Conservation (phyloP, 2,888 invertebrate species). For the Alcis repandata region DNA sequence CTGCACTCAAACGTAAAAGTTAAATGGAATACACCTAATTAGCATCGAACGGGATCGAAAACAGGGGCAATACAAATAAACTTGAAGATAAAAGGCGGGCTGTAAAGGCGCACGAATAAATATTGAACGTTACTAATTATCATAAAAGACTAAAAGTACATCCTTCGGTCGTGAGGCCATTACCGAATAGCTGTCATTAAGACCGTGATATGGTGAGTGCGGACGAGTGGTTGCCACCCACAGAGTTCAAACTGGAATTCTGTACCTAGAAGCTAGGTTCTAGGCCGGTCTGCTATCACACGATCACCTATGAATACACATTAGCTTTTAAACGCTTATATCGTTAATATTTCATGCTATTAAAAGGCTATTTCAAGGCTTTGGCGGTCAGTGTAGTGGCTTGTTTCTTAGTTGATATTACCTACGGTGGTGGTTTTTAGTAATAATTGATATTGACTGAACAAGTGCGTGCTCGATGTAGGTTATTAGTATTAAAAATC, state of each 20-base stretch:
- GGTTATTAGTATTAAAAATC: background rate
- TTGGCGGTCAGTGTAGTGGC: conserved; percentile 40
- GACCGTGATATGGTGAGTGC: conserved; percentile 65
- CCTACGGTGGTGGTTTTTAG: conserved; percentile 12
- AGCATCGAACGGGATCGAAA: conserved; percentile 66
- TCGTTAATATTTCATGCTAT: conserved; percentile 60
- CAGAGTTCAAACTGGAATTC: conserved; percentile 66
- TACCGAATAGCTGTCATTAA: conserved; percentile 83
- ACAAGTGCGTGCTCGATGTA: background rate
- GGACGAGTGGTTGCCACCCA: conserved; percentile 72
- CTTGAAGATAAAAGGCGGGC: conserved; percentile 77
- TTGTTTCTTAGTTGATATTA: conserved; percentile 40
- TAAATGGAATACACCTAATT: conserved; percentile 65
- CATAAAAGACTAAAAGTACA: conserved; percentile 72
- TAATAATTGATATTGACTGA: conserved; percentile 30
- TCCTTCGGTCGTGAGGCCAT: conserved; percentile 69
- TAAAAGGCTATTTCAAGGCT: conserved; percentile 40
- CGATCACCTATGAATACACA: conserved; percentile 70
- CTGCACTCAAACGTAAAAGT: conserved; percentile 56
- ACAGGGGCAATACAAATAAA: conserved; percentile 76
- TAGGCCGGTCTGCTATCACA: conserved; percentile 56
- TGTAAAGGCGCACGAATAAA: conserved; percentile 76
- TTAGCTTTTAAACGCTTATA: conserved; percentile 64
- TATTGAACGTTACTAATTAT: conserved; percentile 82
- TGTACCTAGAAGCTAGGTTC: conserved; percentile 57